Evolutionary conservation across 2,113 vertebrate genomes (phyloP), one percentile per base, ranked within the genome.

Genomic region (Nothobranchius kuhntae): DNA sequence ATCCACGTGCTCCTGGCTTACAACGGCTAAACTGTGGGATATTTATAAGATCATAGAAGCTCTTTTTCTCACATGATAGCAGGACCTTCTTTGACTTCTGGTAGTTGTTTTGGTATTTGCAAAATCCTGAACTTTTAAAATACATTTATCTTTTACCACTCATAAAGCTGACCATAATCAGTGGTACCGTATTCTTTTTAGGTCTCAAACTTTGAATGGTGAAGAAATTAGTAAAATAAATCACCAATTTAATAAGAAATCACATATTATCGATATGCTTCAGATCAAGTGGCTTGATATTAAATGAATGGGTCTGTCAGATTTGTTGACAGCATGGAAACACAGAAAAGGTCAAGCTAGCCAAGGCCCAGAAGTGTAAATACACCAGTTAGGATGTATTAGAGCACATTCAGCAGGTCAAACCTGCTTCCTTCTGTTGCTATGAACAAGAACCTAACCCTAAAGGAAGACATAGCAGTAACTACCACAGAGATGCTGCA

Each of bases 391-490:
- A 7, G 21, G 24, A 13, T 24, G 9, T 40, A 8, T 3, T 40
- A 40, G 38, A 45, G 44, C 44, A 45, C 44, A 45, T 11, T 3
- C 12, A 26, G 52, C 30, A 26, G 10, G 52, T 13, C 55, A 72
- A 42, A 73, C 36, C 68, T 56, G 63, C 36, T 17, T 75, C 17
- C 80, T 85, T 80, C 35, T 74, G 76, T 84, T 87, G 89, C 82
- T 62, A 70, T 61, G 64, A 84, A 74, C 57, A 76, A 86, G 65
- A 81, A 68, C 68, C 67, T 82, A 68, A 78, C 70, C 80, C 78
- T 84, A 76, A 74, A 80, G 64, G 53, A 40, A 78, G 51, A 64
- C 62, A 70, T 77, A 81, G 48, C 78, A 87, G 70, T 85, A 85
- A 90, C 85, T 89, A 91, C 70, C 44, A 3, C 36, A 70, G 53